Percentiles rank a stretch among this genome's conserved stretches.
These are phyloP conservation scores for Pandemis cinnamomeana DNA, from an alignment of 2,888 invertebrate species.

Conservation along the genomic window DNA sequence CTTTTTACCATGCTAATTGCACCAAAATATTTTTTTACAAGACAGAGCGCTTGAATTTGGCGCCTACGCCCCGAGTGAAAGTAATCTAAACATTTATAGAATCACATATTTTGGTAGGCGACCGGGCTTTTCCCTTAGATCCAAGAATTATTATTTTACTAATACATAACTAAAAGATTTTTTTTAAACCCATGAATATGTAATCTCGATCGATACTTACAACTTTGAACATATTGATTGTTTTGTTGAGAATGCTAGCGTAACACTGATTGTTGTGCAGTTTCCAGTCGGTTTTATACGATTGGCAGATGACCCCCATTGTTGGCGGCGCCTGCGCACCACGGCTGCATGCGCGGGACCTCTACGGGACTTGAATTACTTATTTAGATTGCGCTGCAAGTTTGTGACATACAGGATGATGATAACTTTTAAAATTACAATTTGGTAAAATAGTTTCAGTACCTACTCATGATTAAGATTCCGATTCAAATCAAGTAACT, in stretches of 20 bases:
- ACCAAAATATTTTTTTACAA: no score
- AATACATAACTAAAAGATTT: neutral
- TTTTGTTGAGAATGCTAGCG: constrained; percentile 56
- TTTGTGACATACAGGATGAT: constrained; percentile 60
- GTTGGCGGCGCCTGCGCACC: constrained; percentile 72
- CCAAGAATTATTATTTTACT: no score
- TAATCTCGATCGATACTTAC: constrained; percentile 63
- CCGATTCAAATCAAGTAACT: no score
- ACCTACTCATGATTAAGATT: no score
- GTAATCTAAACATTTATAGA: no score
- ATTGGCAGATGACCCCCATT: constrained; percentile 70
- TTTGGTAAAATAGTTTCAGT: no score
- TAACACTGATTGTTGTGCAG: constrained; percentile 64
- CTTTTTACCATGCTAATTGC: no score
- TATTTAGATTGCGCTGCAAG: constrained; percentile 52
- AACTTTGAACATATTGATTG: constrained; percentile 81
- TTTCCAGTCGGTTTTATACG: constrained; percentile 72
- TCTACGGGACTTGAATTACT: constrained; percentile 70
- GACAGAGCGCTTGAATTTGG: no score
- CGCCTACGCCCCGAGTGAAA: no score
- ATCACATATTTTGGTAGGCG: no score
- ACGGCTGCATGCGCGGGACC: constrained; percentile 63
- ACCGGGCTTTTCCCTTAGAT: no score
- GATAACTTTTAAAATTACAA: no score
- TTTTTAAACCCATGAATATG: neutral